These are phyloP conservation scores for Pollimyrus isidori DNA, from an alignment of 2,113 vertebrate genomes.

Conservation along the genomic window DNA sequence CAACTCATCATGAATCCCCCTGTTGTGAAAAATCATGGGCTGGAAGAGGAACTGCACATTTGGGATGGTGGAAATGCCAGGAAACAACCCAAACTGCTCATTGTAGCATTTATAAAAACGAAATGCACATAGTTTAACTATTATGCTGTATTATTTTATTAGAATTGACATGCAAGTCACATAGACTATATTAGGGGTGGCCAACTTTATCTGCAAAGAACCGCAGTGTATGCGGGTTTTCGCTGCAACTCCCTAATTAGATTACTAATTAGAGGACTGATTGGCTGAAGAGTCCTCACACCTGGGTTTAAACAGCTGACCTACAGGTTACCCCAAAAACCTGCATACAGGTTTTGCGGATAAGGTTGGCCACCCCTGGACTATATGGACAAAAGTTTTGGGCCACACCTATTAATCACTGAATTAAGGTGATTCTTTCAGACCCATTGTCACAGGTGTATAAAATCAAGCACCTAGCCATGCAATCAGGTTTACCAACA, in stretches of 20 bases:
- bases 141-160: background rate
- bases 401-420: background rate
- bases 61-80: background rate
- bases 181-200: background rate
- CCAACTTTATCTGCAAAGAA: too few species aligned
- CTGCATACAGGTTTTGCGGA: too few species aligned
- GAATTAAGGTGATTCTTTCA: background rate
- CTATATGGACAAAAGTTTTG: background rate
- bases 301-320: too few species aligned
- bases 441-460: background rate
- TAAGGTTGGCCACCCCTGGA: too few species aligned
- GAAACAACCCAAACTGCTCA: background rate
- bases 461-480: background rate
- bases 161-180: background rate
- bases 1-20: background rate
- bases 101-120: background rate
- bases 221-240: too few species aligned
- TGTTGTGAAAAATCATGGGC: background rate
- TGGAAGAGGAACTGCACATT: background rate
- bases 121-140: background rate
- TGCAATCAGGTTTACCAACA: background rate
- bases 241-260: too few species aligned
- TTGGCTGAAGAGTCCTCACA: too few species aligned
- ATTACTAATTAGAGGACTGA: too few species aligned
- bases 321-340: too few species aligned